Evolutionary conservation across 1,140 invertebrate genomes (phyloP).

Genomic region (Caenorhabditis elegans): DNA sequence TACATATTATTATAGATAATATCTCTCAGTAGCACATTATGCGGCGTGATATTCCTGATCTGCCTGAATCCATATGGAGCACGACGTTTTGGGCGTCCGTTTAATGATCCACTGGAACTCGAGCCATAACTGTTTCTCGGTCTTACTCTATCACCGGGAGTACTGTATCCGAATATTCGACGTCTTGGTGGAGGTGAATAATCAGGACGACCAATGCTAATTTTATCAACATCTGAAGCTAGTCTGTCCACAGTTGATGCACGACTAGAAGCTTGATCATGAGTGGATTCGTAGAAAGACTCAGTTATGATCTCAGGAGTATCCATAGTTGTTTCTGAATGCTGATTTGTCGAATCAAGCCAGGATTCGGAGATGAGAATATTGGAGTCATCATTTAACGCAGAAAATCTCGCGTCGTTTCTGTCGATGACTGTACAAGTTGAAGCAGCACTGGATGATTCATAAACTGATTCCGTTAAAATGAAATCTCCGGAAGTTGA

Average conservation of each 20-base stretch:
- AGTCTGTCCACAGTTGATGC: too few relatives aligned
- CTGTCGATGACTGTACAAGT: too few relatives aligned
- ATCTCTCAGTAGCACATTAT: background rate
- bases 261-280: too few relatives aligned
- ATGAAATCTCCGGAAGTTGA: too few relatives aligned
- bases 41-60: background rate
- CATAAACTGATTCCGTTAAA: too few relatives aligned
- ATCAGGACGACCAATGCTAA: background rate
- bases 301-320: background rate
- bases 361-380: background rate
- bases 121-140: background rate
- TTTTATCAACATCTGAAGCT: too few relatives aligned
- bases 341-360: background rate
- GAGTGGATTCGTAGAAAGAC: background rate
- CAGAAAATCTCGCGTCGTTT: too few relatives aligned
- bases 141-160: background rate
- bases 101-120: background rate
- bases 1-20: background rate
- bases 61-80: conserved; percentile 3
- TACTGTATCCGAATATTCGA: background rate
- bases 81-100: background rate
- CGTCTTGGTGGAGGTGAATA: background rate
- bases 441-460: too few relatives aligned
- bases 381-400: too few relatives aligned
- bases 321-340: background rate